Conservation (phyloP, 2,797 vertebrate species). For the Arnoldichthys spilopterus region DNA sequence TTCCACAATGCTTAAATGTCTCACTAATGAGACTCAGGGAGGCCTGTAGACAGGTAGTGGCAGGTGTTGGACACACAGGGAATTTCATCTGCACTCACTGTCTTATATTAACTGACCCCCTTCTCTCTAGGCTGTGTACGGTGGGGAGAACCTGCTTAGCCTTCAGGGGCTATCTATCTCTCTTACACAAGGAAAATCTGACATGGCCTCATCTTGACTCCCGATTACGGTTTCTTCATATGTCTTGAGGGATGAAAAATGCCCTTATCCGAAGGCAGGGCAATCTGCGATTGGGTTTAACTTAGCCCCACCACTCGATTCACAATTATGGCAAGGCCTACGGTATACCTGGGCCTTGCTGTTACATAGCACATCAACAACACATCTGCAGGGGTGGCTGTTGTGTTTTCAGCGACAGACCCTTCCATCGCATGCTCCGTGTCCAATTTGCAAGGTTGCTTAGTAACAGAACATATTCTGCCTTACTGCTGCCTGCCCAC, state of each 20-base stretch:
- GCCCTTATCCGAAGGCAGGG: slow-evolving; percentile 24
- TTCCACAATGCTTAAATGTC: background rate
- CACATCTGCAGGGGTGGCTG: slow-evolving; percentile 35
- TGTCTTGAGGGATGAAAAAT: slow-evolving; percentile 44
- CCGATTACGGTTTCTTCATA: slow-evolving; percentile 43
- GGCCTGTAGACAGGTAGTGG: background rate
- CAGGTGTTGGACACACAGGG: slow-evolving; percentile 6
- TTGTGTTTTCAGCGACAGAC: slow-evolving; percentile 42
- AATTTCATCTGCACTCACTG: slow-evolving; percentile 5
- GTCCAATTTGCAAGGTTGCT: slow-evolving; percentile 53
- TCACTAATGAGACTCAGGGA: slow-evolving; percentile 17
- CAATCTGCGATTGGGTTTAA: slow-evolving; percentile 35
- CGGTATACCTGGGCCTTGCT: slow-evolving; percentile 12
- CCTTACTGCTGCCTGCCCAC: slow-evolving; percentile 29
- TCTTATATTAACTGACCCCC: slow-evolving; percentile 28
- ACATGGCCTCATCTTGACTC: slow-evolving; percentile 44
- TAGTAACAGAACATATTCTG: slow-evolving; percentile 56
- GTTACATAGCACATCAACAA: slow-evolving; percentile 39
- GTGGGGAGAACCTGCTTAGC: background rate
- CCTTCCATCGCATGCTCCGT: slow-evolving; percentile 48
- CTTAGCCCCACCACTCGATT: slow-evolving; percentile 34
- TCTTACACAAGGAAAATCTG: slow-evolving; percentile 26
- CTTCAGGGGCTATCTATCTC: slow-evolving; percentile 25
- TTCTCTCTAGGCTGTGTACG: background rate
- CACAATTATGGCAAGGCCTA: slow-evolving; percentile 29